phyloP scores from a whole-genome alignment of 1,140 invertebrate genomes.

The Ruditapes philippinarum region DNA sequence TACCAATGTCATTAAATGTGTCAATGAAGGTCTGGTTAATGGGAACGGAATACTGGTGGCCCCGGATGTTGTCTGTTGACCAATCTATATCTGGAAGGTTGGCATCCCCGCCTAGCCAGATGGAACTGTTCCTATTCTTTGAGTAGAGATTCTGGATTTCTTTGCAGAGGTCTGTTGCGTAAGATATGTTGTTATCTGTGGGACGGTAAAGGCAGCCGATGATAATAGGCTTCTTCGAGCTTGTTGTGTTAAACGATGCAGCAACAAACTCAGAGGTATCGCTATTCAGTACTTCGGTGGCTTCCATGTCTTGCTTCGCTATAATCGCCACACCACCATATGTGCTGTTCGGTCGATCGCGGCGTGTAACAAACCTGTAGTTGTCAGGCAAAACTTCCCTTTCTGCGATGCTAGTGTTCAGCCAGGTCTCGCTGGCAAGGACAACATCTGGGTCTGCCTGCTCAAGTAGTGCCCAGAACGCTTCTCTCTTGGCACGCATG shows the following conservation, averaged over 20 bases:
- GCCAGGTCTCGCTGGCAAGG: conserved; percentile 1
- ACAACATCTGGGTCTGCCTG: neutral
- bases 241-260: neutral
- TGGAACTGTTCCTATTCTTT: neutral
- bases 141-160: neutral
- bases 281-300: neutral
- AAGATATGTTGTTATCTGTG: neutral
- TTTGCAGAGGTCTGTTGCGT: neutral
- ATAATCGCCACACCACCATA: neutral
- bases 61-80: neutral
- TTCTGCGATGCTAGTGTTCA: neutral
- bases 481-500: conserved; percentile 5
- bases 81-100: neutral
- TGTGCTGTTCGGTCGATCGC: neutral
- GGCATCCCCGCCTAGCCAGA: neutral
- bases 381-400: neutral
- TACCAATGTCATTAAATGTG: conserved; percentile 24
- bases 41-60: neutral
- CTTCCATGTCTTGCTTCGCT: neutral
- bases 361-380: neutral
- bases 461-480: conserved; percentile 4
- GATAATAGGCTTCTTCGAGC: neutral
- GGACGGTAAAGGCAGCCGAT: neutral
- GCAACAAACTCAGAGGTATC: neutral
- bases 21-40: conserved; percentile 6